A percentile compares a stretch with the other conserved stretches of the same genome.
Evolutionary conservation across 2,113 vertebrate genomes (phyloP).

Genomic region (Poeciliopsis occidentalis): DNA sequence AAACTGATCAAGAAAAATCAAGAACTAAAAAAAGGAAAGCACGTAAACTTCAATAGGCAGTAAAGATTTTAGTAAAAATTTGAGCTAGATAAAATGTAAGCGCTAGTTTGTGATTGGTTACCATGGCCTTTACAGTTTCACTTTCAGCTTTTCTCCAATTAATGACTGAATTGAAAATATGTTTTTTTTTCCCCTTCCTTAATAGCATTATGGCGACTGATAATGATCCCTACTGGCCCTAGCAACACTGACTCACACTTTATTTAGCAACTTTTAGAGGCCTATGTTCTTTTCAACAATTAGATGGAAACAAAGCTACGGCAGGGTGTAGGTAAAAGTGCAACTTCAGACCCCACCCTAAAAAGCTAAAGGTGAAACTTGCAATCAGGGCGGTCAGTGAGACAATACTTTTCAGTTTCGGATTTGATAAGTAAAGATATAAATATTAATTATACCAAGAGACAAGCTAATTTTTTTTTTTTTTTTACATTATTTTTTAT

Average conservation of each 20-base stretch:
- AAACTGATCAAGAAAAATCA: not conserved
- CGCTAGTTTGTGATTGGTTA: no score
- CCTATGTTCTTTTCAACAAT: not conserved
- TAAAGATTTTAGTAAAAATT: no score
- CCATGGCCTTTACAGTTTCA: no score
- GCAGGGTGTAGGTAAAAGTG: conserved; percentile 12
- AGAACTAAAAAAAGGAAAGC: not conserved
- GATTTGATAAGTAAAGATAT: not conserved
- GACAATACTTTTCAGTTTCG: conserved; percentile 43
- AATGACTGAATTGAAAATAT: not conserved
- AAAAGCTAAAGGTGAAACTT: conserved; percentile 11
- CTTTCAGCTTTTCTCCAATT: not conserved
- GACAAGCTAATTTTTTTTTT: not conserved
- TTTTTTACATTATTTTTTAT: conserved; percentile 6
- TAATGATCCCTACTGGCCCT: not conserved
- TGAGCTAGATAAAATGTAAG: no score
- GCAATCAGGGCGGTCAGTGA: conserved; percentile 20
- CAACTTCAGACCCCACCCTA: not conserved
- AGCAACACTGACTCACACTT: not conserved
- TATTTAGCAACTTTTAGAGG: not conserved
- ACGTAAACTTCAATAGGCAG: not conserved
- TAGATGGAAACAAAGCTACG: not conserved
- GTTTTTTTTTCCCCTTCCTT: not conserved
- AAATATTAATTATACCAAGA: conserved; percentile 6
- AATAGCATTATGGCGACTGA: not conserved